Percentiles rank a stretch among this genome's conserved stretches.
Evolutionary conservation across 2,888 invertebrate genomes (phyloP).

Genomic region (Hydroisotoma schaefferi): DNA sequence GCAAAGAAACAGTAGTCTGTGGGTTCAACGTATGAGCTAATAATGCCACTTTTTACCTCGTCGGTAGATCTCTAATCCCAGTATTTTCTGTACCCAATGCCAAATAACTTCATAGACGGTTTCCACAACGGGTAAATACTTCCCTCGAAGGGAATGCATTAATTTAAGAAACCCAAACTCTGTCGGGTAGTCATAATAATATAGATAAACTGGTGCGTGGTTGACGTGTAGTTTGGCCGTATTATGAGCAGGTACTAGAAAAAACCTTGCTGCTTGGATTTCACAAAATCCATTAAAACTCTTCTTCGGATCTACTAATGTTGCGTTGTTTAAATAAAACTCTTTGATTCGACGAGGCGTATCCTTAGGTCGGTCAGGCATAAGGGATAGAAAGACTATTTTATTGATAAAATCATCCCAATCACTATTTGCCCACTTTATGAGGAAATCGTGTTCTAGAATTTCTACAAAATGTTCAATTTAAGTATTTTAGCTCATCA

Average conservation of each 20-base stretch:
- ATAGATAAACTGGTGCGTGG: slow-evolving; percentile 39
- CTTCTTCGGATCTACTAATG: slow-evolving; percentile 14
- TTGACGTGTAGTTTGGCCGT: slow-evolving; percentile 33
- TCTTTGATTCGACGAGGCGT: slow-evolving; percentile 21
- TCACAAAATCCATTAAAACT: slow-evolving; percentile 35
- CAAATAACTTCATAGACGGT: slow-evolving; percentile 31
- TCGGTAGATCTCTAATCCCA: slow-evolving; percentile 32
- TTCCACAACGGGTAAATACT: slow-evolving; percentile 33
- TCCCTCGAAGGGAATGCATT: slow-evolving; percentile 36
- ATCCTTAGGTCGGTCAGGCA: slow-evolving; percentile 20
- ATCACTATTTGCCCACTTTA: slow-evolving; percentile 35
- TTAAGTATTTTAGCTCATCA: too few relatives aligned
- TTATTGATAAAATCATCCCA: slow-evolving; percentile 35
- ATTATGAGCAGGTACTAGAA: slow-evolving; percentile 35
- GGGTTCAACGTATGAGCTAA: background rate
- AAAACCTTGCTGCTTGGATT: slow-evolving; percentile 38
- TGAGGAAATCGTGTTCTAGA: slow-evolving; percentile 23
- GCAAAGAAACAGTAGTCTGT: too few relatives aligned
- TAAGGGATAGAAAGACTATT: slow-evolving; percentile 28
- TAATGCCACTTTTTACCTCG: slow-evolving; percentile 25
- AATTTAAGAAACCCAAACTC: slow-evolving; percentile 42
- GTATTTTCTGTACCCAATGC: slow-evolving; percentile 31
- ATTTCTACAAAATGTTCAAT: slow-evolving; percentile 20
- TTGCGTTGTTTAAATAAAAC: slow-evolving; percentile 22
- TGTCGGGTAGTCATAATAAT: slow-evolving; percentile 38